A percentile compares a stretch with the other conserved stretches of the same genome.
Evolutionary conservation across 2,113 vertebrate species (phyloP).

Genomic region (Anthoscopus minutus): DNA sequence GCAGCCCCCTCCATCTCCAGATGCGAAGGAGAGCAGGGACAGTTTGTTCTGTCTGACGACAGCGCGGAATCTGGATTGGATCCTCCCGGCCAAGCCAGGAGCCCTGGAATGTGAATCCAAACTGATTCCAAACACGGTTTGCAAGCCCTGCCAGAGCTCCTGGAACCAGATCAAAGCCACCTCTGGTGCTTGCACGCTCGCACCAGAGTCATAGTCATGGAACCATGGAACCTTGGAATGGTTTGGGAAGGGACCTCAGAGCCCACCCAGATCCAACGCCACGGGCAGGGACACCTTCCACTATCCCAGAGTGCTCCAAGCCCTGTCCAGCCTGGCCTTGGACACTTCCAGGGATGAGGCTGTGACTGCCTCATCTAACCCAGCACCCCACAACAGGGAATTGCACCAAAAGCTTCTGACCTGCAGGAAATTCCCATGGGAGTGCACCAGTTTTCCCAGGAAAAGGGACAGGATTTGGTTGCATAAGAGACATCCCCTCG

Average conservation of each 20-base stretch:
- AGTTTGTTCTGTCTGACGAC: neutral
- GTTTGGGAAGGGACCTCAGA: neutral
- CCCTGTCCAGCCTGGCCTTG: neutral
- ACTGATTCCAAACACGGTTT: neutral
- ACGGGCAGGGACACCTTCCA: neutral
- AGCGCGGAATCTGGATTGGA: neutral
- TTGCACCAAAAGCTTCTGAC: neutral
- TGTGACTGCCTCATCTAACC: neutral
- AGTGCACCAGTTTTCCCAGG: neutral
- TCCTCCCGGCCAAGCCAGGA: neutral
- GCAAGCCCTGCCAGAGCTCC: neutral
- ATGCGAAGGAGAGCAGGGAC: neutral
- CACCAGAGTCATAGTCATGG: neutral
- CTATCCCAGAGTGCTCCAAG: neutral
- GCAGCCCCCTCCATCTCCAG: neutral
- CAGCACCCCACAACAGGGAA: neutral
- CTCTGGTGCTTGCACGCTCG: neutral
- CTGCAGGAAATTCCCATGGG: neutral
- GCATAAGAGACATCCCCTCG: neutral
- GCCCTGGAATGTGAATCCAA: neutral
- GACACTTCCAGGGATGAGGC: neutral
- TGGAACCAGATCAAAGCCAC: neutral
- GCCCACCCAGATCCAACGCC: neutral
- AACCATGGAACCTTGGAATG: fast-evolving
- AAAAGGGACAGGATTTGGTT: neutral